Evolutionary conservation across 2,113 vertebrate species (phyloP).

Genomic region (Oophaga pumilio): DNA sequence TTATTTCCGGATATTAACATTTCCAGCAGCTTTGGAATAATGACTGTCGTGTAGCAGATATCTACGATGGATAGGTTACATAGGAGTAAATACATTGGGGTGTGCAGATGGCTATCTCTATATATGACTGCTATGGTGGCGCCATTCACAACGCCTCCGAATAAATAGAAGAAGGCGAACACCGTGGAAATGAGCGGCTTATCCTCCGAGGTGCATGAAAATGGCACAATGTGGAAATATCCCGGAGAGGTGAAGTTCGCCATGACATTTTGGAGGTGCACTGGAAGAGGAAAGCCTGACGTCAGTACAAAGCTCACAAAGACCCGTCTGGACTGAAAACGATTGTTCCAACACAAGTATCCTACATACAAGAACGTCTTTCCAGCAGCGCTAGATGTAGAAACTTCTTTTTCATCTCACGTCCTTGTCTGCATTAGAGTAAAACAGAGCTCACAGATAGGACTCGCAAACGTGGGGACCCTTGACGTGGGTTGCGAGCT

Average conservation of each 20-base stretch:
- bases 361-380: no score
- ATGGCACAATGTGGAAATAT: constrained; percentile 19
- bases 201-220: neutral
- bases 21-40: constrained; percentile 11
- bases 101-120: neutral
- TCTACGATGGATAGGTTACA: neutral
- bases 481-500: no score
- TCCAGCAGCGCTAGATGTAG: no score
- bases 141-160: neutral
- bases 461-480: no score
- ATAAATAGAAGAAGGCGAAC: neutral
- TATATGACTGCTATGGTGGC: constrained; percentile 4
- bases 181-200: neutral
- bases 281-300: no score
- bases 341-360: no score
- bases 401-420: no score
- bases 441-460: no score
- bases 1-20: constrained; percentile 21
- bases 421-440: no score
- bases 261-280: neutral
- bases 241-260: neutral
- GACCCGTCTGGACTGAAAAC: no score
- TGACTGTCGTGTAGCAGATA: constrained; percentile 19
- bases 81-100: constrained; percentile 12
- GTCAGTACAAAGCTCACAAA: neutral